A percentile compares a stretch with the other conserved stretches of the same genome.
phyloP scores from a whole-genome alignment of 1,140 invertebrate genomes.

The Capitella teleta region DNA sequence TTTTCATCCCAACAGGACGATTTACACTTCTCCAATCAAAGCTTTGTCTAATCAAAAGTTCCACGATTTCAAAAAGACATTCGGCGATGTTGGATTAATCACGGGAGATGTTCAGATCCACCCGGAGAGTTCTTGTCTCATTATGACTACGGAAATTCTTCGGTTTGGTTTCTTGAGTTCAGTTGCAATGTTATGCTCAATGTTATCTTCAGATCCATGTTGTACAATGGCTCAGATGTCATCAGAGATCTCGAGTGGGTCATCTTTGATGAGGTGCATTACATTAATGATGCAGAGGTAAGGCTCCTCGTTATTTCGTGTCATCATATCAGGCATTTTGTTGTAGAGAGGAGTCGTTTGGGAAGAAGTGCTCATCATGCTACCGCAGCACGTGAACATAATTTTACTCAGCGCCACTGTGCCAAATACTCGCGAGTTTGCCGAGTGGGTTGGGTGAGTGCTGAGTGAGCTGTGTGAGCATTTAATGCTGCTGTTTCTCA shows the following conservation, averaged over 20 bases:
- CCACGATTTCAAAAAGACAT: conserved; percentile 85
- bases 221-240: conserved; percentile 89
- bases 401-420: conserved; percentile 97
- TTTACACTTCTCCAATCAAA: conserved; percentile 99
- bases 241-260: conserved; percentile 95
- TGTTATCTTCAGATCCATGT: conserved; percentile 59
- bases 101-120: conserved; percentile 96
- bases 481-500: conserved; percentile 16
- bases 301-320: too few species aligned
- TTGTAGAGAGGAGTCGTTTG: conserved; percentile 88
- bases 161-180: conserved; percentile 39
- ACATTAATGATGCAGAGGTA: conserved; percentile 93
- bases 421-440: conserved; percentile 91
- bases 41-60: conserved; percentile 99
- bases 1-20: conserved; percentile 56
- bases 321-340: conserved; percentile 11
- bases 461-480: not conserved
- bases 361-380: conserved; percentile 95
- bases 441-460: conserved; percentile 82
- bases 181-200: not conserved
- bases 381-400: conserved; percentile 87
- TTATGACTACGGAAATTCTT: conserved; percentile 99
- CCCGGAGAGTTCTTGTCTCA: conserved; percentile 78
- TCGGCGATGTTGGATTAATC: conserved; percentile 76
- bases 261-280: conserved; percentile 99